Evolutionary conservation across 2,797 vertebrate genomes (phyloP), one percentile per base, ranked within the genome.

Genomic region (Capromys pilorides): DNA sequence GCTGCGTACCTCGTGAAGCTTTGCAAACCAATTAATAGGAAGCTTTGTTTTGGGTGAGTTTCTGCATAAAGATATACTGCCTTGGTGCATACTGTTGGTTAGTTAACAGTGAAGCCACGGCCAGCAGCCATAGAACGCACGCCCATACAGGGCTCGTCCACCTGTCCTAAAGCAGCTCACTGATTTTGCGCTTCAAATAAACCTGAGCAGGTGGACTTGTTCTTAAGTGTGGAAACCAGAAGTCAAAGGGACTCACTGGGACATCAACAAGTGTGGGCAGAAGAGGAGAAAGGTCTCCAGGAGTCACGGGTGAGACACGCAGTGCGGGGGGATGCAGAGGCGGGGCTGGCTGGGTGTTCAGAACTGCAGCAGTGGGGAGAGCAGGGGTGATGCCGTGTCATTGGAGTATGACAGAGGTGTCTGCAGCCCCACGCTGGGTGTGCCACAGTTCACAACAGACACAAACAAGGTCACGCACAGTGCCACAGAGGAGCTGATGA

Each of bases 381-480:
- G 73, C 19, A 85, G 19, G 26, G 41, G 33, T 75, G 9, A 0
- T 1, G 45, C 45, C 6, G 51, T 41, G 41, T 12, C 36, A 3
- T 39, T 31, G 62, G 45, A 64, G 24, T 0, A 45, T 33, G 18
- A 45, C 41, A 90, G 28, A 80, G n/a, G 73, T 64, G n/a, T 28
- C 41, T 33, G 7, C 31, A 62, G 12, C 22, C 21, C 5, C 14
- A 6, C 21, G 28, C 41, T 73, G 8, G 54, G n/a, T 57, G 54
- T 14, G 64, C 6, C 2, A 57, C 16, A 3, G 41, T 54, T 73
- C 12, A 45, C n/a, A 73, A 51, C 11, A 28, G 41, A 13, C 24
- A n/a, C 7, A 18, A 1, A 39, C 5, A 0, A 41, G 45, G 18
- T 45, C 31, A 45, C 22, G 18, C 4, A 26, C 19, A 1, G 1